Base-by-base conservation (phyloP, 2,888 invertebrate species). In the Sisyra nigra region DNA sequence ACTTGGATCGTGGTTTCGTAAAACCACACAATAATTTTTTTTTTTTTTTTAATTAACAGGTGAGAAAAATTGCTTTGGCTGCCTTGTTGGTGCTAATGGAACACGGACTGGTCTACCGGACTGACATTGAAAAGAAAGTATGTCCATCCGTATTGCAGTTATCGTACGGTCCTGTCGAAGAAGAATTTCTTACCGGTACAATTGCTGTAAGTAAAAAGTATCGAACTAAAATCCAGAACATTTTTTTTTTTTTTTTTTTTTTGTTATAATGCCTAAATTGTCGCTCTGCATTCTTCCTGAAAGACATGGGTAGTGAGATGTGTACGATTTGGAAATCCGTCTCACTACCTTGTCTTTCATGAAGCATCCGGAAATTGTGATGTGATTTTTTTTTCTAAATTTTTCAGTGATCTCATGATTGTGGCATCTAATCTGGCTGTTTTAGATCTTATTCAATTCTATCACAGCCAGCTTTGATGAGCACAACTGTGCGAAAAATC, bases 321-420 rank as follows among this genome's bases (percentile, higher is more conserved):
- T 68, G 68, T 64, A 65, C 67, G 62, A 61, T 62, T 60, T 62
- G 61, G 66, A 68, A 59, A 64, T 67, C 75, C 75, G 74, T 80
- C 91, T 92, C 88, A 87, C 91, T 92, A 88, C 85, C 86, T 86
- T 92, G 92, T 92, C 91, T 91, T 92, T 92, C 91, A 87, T 85
- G 85, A 58, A 72, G 80, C 70, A 68, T 17, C 34, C 31, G 14
- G 35, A 24, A 13, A 41, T n/a, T n/a, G n/a, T n/a, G n/a, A n/a
- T n/a, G n/a, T n/a, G n/a, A n/a, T n/a, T n/a, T n/a, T n/a, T n/a
- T n/a, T n/a, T n/a, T n/a, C n/a, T n/a, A n/a, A n/a, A n/a, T n/a
- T n/a, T n/a, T n/a, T n/a, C n/a, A n/a, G 30, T 11, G 19, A 33
- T 18, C 33, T 19, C 31, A 70, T 61, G 66, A 67, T 68, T 69